These are phyloP conservation scores for Anabas testudineus DNA, from an alignment of 2,797 vertebrate genomes.

Conservation along the genomic window DNA sequence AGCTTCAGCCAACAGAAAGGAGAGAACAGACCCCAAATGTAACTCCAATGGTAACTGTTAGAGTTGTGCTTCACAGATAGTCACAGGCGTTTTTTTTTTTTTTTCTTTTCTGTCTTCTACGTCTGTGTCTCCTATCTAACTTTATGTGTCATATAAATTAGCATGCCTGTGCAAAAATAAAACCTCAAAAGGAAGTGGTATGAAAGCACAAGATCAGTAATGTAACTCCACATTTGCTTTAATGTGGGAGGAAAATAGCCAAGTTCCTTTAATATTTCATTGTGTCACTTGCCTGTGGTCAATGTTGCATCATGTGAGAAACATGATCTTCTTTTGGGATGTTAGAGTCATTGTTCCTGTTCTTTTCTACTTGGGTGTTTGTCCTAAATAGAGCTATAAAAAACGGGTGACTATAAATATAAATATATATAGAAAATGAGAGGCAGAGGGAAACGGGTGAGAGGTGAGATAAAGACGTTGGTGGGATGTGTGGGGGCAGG, in stretches of 20 bases:
- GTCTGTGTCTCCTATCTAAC: not conserved
- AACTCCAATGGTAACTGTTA: not conserved
- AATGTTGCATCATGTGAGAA: not conserved
- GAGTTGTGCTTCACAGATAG: not conserved
- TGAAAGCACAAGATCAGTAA: conserved; percentile 7
- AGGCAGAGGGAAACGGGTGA: not conserved
- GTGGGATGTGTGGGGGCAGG: conserved; percentile 49
- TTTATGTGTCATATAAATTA: conserved; percentile 1
- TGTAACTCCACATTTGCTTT: not conserved
- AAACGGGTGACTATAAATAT: not conserved
- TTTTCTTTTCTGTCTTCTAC: no score
- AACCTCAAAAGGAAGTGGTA: conserved; percentile 47
- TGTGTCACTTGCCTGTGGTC: not conserved
- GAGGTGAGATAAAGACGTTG: conserved; percentile 39
- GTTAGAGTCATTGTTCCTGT: not conserved
- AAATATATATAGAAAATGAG: not conserved
- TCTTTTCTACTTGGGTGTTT: not conserved
- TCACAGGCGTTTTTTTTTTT: not conserved
- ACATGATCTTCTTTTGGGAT: not conserved
- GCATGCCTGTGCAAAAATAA: conserved; percentile 9
- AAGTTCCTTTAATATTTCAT: conserved; percentile 15
- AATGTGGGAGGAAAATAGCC: not conserved
- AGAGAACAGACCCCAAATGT: not conserved
- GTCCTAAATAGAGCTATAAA: no score
- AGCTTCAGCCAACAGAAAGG: not conserved